phyloP scores from a whole-genome alignment of 2,797 vertebrate genomes.

The Kryptolebias ocellatus region DNA sequence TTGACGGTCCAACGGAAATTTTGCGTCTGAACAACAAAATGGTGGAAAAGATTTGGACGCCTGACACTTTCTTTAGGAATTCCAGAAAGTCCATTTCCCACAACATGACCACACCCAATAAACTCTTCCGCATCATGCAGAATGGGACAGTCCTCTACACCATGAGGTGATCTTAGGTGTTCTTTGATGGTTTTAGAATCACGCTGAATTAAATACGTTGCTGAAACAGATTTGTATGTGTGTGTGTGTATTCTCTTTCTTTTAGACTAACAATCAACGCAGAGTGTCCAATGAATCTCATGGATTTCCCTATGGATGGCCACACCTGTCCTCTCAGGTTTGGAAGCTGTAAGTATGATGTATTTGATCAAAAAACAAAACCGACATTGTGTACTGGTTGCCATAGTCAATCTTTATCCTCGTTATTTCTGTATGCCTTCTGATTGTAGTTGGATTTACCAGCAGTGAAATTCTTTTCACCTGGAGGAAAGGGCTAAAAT shows the following conservation, averaged over 20 bases:
- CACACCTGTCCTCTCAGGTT: conserved; percentile 85
- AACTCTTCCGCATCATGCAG: conserved; percentile 87
- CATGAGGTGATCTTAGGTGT: conserved; percentile 77
- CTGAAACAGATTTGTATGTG: conserved; percentile 1
- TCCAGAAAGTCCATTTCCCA: conserved; percentile 83
- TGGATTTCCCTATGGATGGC: conserved; percentile 86
- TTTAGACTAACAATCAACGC: conserved; percentile 82
- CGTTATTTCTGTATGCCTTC: neutral
- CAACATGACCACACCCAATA: conserved; percentile 86
- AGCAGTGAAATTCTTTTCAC: conserved; percentile 83
- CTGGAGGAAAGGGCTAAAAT: conserved; percentile 81
- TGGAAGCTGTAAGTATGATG: conserved; percentile 83
- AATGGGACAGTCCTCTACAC: conserved; percentile 87
- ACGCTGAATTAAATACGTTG: neutral
- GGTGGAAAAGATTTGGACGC: conserved; percentile 87
- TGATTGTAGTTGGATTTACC: conserved; percentile 82
- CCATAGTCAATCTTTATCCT: neutral
- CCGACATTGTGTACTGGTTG: neutral
- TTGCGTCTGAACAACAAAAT: conserved; percentile 84
- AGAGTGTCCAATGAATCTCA: conserved; percentile 83
- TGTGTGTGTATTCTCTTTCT: conserved; percentile 19
- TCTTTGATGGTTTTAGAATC: neutral
- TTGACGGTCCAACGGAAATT: conserved; percentile 82
- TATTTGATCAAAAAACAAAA: conserved; percentile 1
- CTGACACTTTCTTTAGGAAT: conserved; percentile 85